A percentile compares a stretch with the other conserved stretches of the same genome.
These are phyloP conservation scores for Diogma glabrata DNA, from an alignment of 2,888 invertebrate species.

Conservation along the genomic window DNA sequence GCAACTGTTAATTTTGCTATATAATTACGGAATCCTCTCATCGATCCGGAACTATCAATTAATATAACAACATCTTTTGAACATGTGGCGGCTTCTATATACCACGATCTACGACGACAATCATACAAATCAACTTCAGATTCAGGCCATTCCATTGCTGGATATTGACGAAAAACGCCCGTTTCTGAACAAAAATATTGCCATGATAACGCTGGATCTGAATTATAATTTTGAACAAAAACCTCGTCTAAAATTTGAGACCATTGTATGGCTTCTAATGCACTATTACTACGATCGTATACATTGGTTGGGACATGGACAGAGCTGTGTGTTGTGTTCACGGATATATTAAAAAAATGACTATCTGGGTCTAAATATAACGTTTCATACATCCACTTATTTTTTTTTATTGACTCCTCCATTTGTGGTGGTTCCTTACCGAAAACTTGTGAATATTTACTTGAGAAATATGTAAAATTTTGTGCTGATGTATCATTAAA, in stretches of 20 bases:
- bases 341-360: conserved; percentile 74
- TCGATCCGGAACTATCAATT: conserved; percentile 91
- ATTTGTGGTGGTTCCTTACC: conserved; percentile 28
- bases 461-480: conserved; percentile 59
- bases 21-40: conserved; percentile 72
- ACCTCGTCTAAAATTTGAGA: conserved; percentile 73
- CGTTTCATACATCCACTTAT: conserved; percentile 39
- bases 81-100: conserved; percentile 94
- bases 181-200: conserved; percentile 94
- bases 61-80: conserved; percentile 95
- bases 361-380: conserved; percentile 57
- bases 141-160: conserved; percentile 60
- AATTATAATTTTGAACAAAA: conserved; percentile 73
- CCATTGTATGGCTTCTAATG: conserved; percentile 77
- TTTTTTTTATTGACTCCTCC: conserved; percentile 27
- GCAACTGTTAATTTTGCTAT: conserved; percentile 77
- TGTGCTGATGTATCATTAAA: conserved; percentile 35
- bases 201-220: conserved; percentile 87
- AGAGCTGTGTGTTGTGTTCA: conserved; percentile 69
- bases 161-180: conserved; percentile 88
- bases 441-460: conserved; percentile 57
- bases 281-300: conserved; percentile 63
- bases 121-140: conserved; percentile 70
- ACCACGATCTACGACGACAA: conserved; percentile 88
- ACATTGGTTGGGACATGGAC: conserved; percentile 93